These are phyloP conservation scores for Callipepla californica DNA, from an alignment of 2,113 vertebrate species.

Conservation along the genomic window DNA sequence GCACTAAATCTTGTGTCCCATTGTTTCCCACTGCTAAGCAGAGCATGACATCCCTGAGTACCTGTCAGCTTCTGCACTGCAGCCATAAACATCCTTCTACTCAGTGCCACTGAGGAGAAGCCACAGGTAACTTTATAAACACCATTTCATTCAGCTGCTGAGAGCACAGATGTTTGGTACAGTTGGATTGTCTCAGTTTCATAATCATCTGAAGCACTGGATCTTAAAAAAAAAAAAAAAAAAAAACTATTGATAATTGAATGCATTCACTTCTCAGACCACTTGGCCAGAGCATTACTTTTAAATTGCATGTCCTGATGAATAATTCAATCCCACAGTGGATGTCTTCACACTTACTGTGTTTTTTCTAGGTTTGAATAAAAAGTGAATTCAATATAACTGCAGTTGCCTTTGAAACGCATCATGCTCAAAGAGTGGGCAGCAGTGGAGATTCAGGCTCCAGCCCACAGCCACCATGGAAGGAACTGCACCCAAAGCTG, in stretches of 20 bases:
- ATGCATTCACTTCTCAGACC: neutral
- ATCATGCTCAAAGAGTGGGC: neutral
- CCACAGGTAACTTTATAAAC: neutral
- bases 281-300: neutral
- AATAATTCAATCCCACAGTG: neutral
- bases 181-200: neutral
- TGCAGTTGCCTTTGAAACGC: neutral
- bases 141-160: neutral
- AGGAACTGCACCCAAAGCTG: neutral
- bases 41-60: slow-evolving; percentile 9
- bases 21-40: neutral
- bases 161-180: neutral
- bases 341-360: neutral
- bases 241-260: neutral
- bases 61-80: neutral
- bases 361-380: neutral
- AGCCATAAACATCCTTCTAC: neutral
- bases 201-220: neutral
- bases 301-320: neutral
- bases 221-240: neutral
- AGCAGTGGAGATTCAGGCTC: neutral
- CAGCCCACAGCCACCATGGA: neutral
- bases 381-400: neutral
- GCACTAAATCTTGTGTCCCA: neutral
- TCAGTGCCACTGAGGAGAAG: neutral